Conservation (phyloP, 2,888 invertebrate species). For the Phorcus lineatus region DNA sequence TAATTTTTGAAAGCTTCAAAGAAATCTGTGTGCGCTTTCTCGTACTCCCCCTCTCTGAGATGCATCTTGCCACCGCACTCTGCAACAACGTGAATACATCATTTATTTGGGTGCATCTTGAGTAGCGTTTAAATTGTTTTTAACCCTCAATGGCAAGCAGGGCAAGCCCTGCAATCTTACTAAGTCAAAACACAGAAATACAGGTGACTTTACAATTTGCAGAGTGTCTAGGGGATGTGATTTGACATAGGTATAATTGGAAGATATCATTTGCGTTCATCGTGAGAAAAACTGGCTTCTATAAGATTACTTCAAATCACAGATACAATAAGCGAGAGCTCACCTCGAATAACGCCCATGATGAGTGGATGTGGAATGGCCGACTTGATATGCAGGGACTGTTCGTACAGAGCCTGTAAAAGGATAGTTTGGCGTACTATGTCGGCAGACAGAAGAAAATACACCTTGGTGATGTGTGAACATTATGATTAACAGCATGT, state of each 20-base stretch:
- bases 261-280: too few relatives aligned
- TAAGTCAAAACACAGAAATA: too few relatives aligned
- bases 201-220: too few relatives aligned
- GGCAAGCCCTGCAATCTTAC: too few relatives aligned
- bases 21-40: slow-evolving; percentile 99
- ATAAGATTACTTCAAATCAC: background rate
- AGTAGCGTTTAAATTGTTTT: too few relatives aligned
- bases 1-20: slow-evolving; percentile 99
- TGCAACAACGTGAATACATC: slow-evolving; percentile 60
- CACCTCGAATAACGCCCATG: slow-evolving; percentile 98
- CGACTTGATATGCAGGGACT: slow-evolving; percentile 97
- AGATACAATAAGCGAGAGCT: background rate
- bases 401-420: slow-evolving; percentile 90
- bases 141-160: too few relatives aligned
- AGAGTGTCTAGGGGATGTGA: too few relatives aligned
- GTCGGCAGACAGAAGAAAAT: too few relatives aligned
- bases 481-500: too few relatives aligned
- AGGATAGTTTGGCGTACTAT: background rate
- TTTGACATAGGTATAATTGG: too few relatives aligned
- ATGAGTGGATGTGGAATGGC: slow-evolving; percentile 99
- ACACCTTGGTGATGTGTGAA: too few relatives aligned
- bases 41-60: slow-evolving; percentile 97
- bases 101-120: too few relatives aligned
- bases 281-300: background rate
- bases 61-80: slow-evolving; percentile 99